Base-by-base conservation (phyloP, 2,888 invertebrate genomes). In the Baccha elongata region DNA sequence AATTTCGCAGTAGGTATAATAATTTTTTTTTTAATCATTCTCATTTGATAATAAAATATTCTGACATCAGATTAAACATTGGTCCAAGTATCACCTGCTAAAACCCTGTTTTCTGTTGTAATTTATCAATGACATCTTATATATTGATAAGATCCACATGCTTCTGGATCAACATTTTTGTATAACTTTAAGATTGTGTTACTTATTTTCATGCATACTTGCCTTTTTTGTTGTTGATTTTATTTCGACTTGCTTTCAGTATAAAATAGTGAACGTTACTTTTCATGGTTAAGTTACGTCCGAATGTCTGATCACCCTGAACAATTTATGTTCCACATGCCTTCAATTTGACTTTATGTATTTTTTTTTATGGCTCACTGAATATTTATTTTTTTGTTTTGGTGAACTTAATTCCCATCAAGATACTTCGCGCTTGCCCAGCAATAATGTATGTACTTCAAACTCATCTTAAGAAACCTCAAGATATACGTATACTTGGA, bases 381-480 rank as follows among this genome's bases (percentile, higher is more conserved):
- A 17, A 26, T 50, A 50, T 48, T 50, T 50, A 26, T 7, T 32
- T 29, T 11, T 10, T 11, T 11, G 32, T 55, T 60, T 42, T 52
- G 23, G 23, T 75, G 62, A 62, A 75, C 69, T 44, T 53, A 75
- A 53, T 75, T 69, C 50, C 29, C 42, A 46, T 53, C 44, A 40
- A 60, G 58, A 67, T 40, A 53, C 37, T 55, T 23, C 26, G 23
- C 21, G 44, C 44, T 48, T 21, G 37, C 17, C 6, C 32, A 26
- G 72, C 48, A 55, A 80, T 74, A 80, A 74, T 50, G 64, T 72
- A 80, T 74, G 80, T 71, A 80, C 75, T 80, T 75, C 75, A 80
- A 80, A 74, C 69, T 75, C 75, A 60, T 80, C 75, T 80, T 81
- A 71, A 71, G 75, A n/a, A 75, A 60, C 69, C 69, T 29, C 2